Conservation (phyloP, 1,140 invertebrate genomes). For the Tachypleus tridentatus region DNA sequence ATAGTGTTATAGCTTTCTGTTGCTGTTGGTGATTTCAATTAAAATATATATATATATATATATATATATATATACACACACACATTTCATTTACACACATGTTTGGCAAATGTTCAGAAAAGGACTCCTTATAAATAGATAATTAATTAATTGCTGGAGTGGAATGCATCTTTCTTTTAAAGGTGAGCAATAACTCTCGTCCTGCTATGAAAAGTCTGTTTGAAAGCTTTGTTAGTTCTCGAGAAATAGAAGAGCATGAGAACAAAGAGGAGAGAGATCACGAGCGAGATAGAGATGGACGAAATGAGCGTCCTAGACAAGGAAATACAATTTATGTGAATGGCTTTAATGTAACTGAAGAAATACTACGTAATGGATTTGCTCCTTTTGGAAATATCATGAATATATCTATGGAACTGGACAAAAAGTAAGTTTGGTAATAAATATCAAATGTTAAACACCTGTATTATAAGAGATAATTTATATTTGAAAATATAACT, state of each 20-base stretch:
- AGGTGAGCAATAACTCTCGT: background rate
- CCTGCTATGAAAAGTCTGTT: conserved; percentile 54
- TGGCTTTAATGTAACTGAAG: conserved; percentile 67
- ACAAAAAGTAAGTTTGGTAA: conserved; percentile 45
- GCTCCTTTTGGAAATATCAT: conserved; percentile 63
- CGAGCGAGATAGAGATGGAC: conserved; percentile 37
- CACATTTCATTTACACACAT: no score
- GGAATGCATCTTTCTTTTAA: no score
- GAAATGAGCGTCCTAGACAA: conserved; percentile 51
- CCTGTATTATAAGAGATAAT: conserved; percentile 35
- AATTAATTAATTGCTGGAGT: no score
- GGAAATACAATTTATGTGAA: conserved; percentile 77
- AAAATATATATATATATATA: no score
- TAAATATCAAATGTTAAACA: no score
- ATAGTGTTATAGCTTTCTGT: no score
- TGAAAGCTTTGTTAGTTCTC: conserved; percentile 75
- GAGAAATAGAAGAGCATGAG: conserved; percentile 44
- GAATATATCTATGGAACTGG: conserved; percentile 78
- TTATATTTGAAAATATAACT: conserved; percentile 12
- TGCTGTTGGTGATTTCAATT: no score
- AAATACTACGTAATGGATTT: conserved; percentile 66
- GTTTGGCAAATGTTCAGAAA: no score
- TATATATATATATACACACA: no score
- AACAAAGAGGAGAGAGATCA: conserved; percentile 34
- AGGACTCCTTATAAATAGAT: no score